A percentile compares a stretch with the other conserved stretches of the same genome.
Evolutionary conservation across 2,113 vertebrate genomes (phyloP).

Genomic region (Thoracochromis brauschi): DNA sequence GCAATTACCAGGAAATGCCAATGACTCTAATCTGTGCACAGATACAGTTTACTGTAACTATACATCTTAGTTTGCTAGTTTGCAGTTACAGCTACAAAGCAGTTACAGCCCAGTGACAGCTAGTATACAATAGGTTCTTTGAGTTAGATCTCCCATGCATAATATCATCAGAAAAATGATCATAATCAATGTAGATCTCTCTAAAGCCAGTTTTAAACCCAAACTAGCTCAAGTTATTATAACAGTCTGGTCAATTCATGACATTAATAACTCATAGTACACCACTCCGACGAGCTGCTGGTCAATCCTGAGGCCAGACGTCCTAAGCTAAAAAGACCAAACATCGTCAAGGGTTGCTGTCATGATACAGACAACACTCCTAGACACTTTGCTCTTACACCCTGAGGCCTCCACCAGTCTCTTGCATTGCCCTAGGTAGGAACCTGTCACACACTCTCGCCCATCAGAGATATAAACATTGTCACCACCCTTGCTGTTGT

Average conservation of each 20-base stretch:
- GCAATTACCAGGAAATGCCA: neutral
- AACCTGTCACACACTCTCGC: neutral
- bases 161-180: neutral
- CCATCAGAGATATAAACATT: neutral
- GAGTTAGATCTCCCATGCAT: neutral
- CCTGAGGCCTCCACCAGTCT: neutral
- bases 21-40: neutral
- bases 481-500: neutral
- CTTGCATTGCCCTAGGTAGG: neutral
- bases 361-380: neutral
- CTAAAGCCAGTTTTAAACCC: neutral
- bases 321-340: neutral
- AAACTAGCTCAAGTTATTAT: neutral
- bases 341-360: neutral
- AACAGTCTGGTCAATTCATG: neutral
- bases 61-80: neutral
- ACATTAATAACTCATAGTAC: neutral
- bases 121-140: neutral
- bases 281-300: neutral
- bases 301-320: neutral
- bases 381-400: neutral
- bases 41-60: neutral
- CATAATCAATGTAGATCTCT: neutral
- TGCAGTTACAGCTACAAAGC: neutral
- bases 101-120: neutral